These are phyloP conservation scores for Morelia viridis DNA, from an alignment of 2,797 vertebrate species.

Conservation along the genomic window DNA sequence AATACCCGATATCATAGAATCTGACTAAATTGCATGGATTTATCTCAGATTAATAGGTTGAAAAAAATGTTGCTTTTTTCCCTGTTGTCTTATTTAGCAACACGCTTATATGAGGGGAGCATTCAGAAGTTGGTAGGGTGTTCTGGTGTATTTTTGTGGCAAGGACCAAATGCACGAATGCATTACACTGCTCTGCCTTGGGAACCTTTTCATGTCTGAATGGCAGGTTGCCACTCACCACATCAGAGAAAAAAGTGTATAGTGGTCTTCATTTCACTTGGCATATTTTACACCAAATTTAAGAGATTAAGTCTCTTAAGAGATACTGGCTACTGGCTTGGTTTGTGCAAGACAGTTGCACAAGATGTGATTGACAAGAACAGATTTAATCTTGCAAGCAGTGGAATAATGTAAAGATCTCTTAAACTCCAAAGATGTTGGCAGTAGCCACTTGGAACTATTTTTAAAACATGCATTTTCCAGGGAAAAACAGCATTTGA, in stretches of 20 bases:
- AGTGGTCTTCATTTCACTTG: neutral
- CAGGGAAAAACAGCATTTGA: neutral
- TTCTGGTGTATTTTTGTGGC: neutral
- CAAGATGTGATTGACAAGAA: neutral
- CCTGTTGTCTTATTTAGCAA: neutral
- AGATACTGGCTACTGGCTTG: neutral
- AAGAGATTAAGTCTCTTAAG: neutral
- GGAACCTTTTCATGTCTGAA: neutral
- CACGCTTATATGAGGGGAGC: neutral
- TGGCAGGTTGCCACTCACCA: neutral
- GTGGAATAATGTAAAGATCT: neutral
- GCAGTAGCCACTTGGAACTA: neutral
- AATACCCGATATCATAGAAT: neutral
- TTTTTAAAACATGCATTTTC: neutral
- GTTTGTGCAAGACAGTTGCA: neutral
- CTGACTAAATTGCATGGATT: neutral
- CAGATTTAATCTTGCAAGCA: neutral
- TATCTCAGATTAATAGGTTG: neutral
- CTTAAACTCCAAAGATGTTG: neutral
- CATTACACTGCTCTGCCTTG: neutral
- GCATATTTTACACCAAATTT: neutral
- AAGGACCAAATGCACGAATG: neutral
- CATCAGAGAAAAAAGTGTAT: neutral
- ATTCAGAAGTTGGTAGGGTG: neutral
- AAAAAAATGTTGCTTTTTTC: neutral